These are phyloP conservation scores for Onychomys torridus DNA, from an alignment of 2,797 vertebrate genomes.

Conservation along the genomic window DNA sequence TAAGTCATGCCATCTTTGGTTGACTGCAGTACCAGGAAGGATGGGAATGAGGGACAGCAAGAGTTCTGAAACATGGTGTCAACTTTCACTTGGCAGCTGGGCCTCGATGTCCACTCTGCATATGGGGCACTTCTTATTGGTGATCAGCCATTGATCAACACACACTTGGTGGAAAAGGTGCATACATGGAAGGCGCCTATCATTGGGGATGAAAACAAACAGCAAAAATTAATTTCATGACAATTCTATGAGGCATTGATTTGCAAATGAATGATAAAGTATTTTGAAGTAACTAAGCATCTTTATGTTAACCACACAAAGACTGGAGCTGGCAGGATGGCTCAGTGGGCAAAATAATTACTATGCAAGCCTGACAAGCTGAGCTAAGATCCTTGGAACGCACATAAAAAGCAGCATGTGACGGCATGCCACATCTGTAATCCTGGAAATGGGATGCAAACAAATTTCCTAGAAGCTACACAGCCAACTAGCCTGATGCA, in stretches of 20 bases:
- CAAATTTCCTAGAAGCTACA: neutral
- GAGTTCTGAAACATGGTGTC: constrained; percentile 94
- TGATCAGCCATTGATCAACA: constrained; percentile 99
- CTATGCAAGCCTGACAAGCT: neutral
- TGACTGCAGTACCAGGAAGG: constrained; percentile 98
- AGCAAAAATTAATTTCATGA: constrained; percentile 46
- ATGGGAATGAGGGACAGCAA: constrained; percentile 87
- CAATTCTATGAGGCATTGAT: neutral
- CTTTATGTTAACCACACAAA: neutral
- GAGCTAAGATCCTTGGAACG: neutral
- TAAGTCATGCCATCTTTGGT: constrained; percentile 99
- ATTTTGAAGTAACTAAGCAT: neutral
- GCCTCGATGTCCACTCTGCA: constrained; percentile 99
- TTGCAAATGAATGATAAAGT: constrained; percentile 49
- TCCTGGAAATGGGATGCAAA: neutral
- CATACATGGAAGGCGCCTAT: constrained; percentile 99
- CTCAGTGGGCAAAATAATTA: neutral
- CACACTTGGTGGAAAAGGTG: constrained; percentile 99
- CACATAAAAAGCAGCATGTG: neutral
- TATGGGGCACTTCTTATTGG: constrained; percentile 99
- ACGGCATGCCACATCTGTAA: neutral
- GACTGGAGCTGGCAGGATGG: neutral
- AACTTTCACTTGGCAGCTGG: constrained; percentile 99
- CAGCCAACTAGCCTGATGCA: neutral
- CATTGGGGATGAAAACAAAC: constrained; percentile 73